Percentiles rank a stretch among this genome's conserved stretches.
phyloP scores from a whole-genome alignment of 1,140 invertebrate species.

The Holcopasites calliopsidis region DNA sequence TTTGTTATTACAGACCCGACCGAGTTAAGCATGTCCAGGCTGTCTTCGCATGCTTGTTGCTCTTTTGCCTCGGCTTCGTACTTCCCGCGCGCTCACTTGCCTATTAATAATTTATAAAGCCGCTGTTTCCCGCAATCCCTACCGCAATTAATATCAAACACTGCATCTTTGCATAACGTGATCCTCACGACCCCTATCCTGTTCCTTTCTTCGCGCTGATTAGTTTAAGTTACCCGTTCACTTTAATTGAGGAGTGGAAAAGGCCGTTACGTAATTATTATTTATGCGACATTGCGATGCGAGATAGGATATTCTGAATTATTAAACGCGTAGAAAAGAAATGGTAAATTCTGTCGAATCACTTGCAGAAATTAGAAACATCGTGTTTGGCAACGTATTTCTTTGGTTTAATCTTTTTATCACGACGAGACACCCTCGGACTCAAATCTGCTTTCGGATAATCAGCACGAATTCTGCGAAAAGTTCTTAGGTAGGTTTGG shows the following conservation, averaged over 20 bases:
- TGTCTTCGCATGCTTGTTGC: not conserved
- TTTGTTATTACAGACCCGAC: conserved; percentile 10
- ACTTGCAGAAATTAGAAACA: not conserved
- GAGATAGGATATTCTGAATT: no score
- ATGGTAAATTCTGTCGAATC: not conserved
- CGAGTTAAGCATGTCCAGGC: not conserved
- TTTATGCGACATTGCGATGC: no score
- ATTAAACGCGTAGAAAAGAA: no score
- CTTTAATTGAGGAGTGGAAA: not conserved
- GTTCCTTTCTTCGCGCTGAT: not conserved
- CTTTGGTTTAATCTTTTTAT: not conserved
- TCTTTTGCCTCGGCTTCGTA: not conserved
- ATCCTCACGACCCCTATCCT: not conserved
- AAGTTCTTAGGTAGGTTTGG: not conserved
- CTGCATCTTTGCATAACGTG: not conserved
- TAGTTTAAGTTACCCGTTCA: not conserved
- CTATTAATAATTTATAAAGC: conserved; percentile 17
- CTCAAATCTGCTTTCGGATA: not conserved
- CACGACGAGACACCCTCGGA: not conserved
- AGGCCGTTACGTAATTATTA: not conserved
- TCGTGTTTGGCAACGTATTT: not conserved
- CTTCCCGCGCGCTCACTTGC: not conserved
- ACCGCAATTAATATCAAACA: not conserved
- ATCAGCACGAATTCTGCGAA: not conserved
- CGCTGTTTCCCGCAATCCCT: not conserved